These are phyloP conservation scores for Erpornis zantholeuca DNA, from an alignment of 2,113 vertebrate genomes.

Conservation along the genomic window DNA sequence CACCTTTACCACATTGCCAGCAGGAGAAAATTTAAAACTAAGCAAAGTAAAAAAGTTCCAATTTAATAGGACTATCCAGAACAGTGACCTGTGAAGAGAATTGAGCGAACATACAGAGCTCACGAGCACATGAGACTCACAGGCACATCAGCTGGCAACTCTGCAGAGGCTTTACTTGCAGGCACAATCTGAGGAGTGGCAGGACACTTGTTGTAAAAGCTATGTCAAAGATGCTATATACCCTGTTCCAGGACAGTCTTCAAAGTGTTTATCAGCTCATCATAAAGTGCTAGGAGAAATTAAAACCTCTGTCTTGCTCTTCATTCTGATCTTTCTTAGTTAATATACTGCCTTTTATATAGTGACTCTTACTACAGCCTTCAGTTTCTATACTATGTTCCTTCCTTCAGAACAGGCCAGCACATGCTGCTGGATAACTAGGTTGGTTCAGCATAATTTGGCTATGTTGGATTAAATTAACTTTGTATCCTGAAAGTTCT, in stretches of 20 bases:
- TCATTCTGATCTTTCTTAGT: neutral
- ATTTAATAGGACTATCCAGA: neutral
- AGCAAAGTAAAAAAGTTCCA: neutral
- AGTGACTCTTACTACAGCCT: neutral
- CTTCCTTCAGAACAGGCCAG: neutral
- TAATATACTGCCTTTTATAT: neutral
- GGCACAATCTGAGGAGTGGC: neutral
- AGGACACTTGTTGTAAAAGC: neutral
- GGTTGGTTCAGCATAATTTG: fast-evolving
- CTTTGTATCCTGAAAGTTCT: neutral
- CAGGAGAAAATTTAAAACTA: neutral
- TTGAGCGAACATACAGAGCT: neutral
- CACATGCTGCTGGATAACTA: neutral
- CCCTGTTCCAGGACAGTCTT: neutral
- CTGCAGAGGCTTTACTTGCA: neutral
- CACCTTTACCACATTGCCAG: neutral
- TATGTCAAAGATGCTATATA: neutral
- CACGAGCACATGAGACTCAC: neutral
- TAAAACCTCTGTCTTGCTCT: neutral
- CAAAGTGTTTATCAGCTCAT: neutral
- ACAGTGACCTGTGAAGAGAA: neutral
- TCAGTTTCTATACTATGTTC: neutral
- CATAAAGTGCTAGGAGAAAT: neutral
- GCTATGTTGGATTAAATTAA: neutral
- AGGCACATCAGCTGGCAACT: neutral